A percentile compares a stretch with the other conserved stretches of the same genome.
Evolutionary conservation across 2,888 invertebrate species (phyloP).

Genomic region (Apeira syringaria): DNA sequence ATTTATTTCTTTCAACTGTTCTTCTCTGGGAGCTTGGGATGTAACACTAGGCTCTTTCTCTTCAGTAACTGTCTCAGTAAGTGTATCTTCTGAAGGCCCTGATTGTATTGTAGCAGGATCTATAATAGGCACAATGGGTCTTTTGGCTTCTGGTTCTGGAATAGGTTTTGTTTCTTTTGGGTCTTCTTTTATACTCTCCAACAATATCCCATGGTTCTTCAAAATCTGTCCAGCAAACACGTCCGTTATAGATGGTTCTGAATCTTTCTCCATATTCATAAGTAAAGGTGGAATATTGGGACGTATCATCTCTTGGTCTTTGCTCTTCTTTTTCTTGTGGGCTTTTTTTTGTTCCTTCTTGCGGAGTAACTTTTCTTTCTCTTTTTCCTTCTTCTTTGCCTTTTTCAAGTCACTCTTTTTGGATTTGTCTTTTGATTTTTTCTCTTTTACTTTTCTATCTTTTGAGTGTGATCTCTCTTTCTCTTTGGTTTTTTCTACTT

Average conservation of each 20-base stretch:
- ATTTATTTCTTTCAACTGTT: constrained; percentile 68
- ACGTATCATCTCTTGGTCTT: constrained; percentile 67
- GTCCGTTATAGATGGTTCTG: constrained; percentile 84
- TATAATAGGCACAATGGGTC: constrained; percentile 69
- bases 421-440: constrained; percentile 65
- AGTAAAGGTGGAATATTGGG: constrained; percentile 75
- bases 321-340: constrained; percentile 72
- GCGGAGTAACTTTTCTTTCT: constrained; percentile 53
- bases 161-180: constrained; percentile 51
- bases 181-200: constrained; percentile 54
- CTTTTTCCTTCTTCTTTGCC: constrained; percentile 68
- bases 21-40: constrained; percentile 40
- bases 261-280: constrained; percentile 75
- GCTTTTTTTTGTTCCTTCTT: constrained; percentile 72
- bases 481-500: constrained; percentile 56
- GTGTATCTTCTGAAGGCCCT: constrained; percentile 27
- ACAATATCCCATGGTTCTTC: constrained; percentile 71
- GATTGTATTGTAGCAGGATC: constrained; percentile 64
- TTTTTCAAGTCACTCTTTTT: constrained; percentile 66
- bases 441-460: constrained; percentile 70
- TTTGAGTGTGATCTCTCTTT: constrained; percentile 53
- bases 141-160: constrained; percentile 44
- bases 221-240: constrained; percentile 86
- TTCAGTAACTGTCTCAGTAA: constrained; percentile 32
- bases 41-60: constrained; percentile 20